phyloP scores from a whole-genome alignment of 64 coral and sea anemone genomes.

The Actinia equina region DNA sequence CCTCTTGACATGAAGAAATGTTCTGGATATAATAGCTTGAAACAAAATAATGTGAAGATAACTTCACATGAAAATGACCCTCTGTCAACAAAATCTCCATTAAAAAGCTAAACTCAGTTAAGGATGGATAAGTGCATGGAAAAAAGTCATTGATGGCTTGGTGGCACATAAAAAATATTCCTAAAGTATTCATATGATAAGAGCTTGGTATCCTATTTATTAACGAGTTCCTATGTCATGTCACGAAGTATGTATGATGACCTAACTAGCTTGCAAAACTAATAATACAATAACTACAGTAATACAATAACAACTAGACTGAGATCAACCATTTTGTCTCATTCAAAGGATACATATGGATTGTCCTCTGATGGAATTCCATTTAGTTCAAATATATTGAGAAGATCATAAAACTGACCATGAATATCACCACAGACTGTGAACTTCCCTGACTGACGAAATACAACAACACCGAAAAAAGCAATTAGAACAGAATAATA shows the following conservation, averaged over 20 bases:
- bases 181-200: too few species aligned
- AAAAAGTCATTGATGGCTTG: neutral
- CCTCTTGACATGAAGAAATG: slow-evolving; percentile 99
- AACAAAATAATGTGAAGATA: slow-evolving; percentile 97
- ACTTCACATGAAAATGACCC: slow-evolving; percentile 99
- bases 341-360: slow-evolving; percentile 94
- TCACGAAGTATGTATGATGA: too few species aligned
- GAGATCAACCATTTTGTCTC: too few species aligned
- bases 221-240: too few species aligned
- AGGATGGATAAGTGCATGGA: slow-evolving; percentile 10
- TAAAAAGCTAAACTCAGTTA: slow-evolving; percentile 79
- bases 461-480: slow-evolving; percentile 18
- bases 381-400: slow-evolving; percentile 92
- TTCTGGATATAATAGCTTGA: slow-evolving; percentile 89
- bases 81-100: slow-evolving; percentile 99
- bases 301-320: too few species aligned
- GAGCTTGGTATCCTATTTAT: too few species aligned
- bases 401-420: slow-evolving; percentile 97
- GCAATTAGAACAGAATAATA: neutral
- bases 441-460: slow-evolving; percentile 68
- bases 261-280: too few species aligned
- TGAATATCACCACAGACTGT: slow-evolving; percentile 99
- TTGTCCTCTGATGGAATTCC: slow-evolving; percentile 81
- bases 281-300: too few species aligned
- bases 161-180: too few species aligned